Conservation (phyloP, 2,888 invertebrate species). For the Thymelicus lineola region DNA sequence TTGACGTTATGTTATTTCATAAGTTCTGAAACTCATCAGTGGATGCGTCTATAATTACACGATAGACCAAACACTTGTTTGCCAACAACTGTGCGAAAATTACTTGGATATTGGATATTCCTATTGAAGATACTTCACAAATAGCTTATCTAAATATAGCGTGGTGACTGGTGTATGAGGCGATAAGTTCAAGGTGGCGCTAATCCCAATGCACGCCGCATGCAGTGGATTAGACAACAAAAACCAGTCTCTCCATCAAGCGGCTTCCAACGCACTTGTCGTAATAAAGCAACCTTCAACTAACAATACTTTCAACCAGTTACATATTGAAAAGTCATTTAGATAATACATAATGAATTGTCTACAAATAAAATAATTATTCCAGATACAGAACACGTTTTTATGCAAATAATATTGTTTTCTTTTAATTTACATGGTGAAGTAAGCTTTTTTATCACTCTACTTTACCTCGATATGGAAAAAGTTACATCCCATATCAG, state of each 20-base stretch:
- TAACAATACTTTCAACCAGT: not conserved
- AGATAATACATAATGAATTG: not conserved
- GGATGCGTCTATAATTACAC: too few relatives aligned
- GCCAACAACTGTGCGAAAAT: too few relatives aligned
- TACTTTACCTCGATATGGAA: too few relatives aligned
- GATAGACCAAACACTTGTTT: too few relatives aligned
- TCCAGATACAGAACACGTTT: not conserved
- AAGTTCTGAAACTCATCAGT: too few relatives aligned
- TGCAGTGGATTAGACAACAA: not conserved
- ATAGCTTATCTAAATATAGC: not conserved
- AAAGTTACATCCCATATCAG: too few relatives aligned
- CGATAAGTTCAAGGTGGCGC: constrained; percentile 4
- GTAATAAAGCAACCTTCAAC: not conserved
- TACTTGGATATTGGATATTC: not conserved
- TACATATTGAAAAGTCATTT: not conserved
- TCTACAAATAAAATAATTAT: not conserved
- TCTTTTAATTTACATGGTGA: too few relatives aligned
- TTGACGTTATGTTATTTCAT: too few relatives aligned
- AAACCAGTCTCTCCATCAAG: not conserved
- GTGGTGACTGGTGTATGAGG: not conserved
- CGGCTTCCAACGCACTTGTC: not conserved
- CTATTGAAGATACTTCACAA: not conserved
- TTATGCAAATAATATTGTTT: not conserved
- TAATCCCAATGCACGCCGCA: constrained; percentile 1
- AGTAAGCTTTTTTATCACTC: not conserved